Evolutionary conservation across 2,797 vertebrate genomes (phyloP).

Genomic region (Calcarius lapponicus): DNA sequence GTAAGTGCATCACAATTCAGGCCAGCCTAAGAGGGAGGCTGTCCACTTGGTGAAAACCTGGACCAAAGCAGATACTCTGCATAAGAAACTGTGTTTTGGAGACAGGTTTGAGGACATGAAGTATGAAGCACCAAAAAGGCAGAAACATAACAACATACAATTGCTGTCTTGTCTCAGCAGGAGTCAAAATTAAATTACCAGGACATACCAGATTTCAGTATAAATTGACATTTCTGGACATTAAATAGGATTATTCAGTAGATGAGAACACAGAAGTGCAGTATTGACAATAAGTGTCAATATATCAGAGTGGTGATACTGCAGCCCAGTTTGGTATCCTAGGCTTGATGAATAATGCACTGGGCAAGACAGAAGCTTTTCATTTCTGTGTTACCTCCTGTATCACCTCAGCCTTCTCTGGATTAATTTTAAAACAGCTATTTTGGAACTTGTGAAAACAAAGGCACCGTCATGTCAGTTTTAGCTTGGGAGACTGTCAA

Average conservation of each 20-base stretch:
- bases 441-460: not conserved
- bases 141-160: not conserved
- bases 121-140: not conserved
- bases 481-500: not conserved
- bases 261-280: not conserved
- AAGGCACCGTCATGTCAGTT: not conserved
- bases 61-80: not conserved
- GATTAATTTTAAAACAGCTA: not conserved
- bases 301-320: not conserved
- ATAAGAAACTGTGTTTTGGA: not conserved
- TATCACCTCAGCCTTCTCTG: not conserved
- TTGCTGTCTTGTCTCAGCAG: not conserved
- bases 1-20: not conserved
- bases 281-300: not conserved
- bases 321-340: not conserved
- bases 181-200: not conserved
- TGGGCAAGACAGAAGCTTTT: not conserved
- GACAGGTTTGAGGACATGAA: not conserved
- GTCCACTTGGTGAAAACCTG: not conserved
- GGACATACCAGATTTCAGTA: not conserved
- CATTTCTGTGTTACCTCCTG: not conserved
- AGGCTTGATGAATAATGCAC: not conserved
- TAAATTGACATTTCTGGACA: not conserved
- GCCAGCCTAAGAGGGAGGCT: not conserved
- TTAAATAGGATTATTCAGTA: not conserved